A percentile compares a stretch with the other conserved stretches of the same genome.
These are phyloP conservation scores for Silurus asotus DNA, from an alignment of 2,113 vertebrate species.

Conservation along the genomic window DNA sequence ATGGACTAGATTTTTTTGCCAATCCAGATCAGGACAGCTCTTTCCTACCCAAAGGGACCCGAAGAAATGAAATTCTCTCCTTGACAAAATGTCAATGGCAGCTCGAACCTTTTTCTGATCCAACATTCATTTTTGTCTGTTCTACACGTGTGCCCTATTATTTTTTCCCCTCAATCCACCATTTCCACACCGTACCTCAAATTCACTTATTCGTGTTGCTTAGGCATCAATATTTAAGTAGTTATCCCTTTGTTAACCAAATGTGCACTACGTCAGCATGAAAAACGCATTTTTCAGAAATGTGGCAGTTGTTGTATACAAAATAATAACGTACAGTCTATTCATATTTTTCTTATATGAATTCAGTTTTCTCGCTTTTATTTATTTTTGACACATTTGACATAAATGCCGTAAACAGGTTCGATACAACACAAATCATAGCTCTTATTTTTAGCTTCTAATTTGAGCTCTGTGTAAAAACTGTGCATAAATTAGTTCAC, in stretches of 20 bases:
- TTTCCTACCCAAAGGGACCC: not conserved
- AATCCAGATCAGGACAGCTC: not conserved
- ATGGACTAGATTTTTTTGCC: not conserved
- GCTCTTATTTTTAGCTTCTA: not conserved
- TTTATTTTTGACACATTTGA: no score
- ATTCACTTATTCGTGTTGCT: not conserved
- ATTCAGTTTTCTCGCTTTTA: not conserved
- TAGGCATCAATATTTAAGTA: not conserved
- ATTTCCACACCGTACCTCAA: not conserved
- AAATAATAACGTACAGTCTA: not conserved
- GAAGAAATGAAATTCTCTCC: not conserved
- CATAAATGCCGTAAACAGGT: not conserved
- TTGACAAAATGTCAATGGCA: slow-evolving; percentile 11
- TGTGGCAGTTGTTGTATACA: not conserved
- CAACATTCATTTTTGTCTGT: slow-evolving; percentile 26
- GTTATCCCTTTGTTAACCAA: no score
- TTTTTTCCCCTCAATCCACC: slow-evolving; percentile 19
- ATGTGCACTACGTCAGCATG: not conserved
- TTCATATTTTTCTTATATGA: not conserved
- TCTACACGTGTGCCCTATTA: slow-evolving; percentile 18
- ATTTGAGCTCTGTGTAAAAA: not conserved
- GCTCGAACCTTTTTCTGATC: slow-evolving; percentile 9
- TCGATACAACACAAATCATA: not conserved
- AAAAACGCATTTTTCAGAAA: not conserved
- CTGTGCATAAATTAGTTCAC: not conserved